A percentile compares a stretch with the other conserved stretches of the same genome.
These are phyloP conservation scores for Propsilocerus akamusi DNA, from an alignment of 1,140 invertebrate species.

Conservation along the genomic window DNA sequence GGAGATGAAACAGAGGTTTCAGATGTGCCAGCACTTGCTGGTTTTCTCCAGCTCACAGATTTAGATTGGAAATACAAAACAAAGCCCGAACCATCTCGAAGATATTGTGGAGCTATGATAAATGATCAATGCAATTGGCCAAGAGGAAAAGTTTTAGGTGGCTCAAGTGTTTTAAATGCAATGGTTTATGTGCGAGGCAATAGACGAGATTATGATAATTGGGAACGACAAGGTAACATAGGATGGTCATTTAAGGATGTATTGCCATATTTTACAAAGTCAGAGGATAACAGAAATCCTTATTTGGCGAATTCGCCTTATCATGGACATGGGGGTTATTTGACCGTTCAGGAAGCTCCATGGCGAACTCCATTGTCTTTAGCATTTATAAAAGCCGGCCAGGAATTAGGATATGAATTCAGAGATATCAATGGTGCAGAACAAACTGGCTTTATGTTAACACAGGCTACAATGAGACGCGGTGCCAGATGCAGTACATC, in stretches of 20 bases:
- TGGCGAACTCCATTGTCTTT: conserved; percentile 62
- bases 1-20: conserved; percentile 65
- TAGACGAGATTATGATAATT: conserved; percentile 75
- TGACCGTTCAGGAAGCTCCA: conserved; percentile 67
- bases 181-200: conserved; percentile 93
- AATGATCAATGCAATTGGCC: conserved; percentile 76
- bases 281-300: conserved; percentile 71
- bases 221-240: conserved; percentile 66
- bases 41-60: conserved; percentile 56
- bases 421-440: conserved; percentile 64
- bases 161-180: conserved; percentile 83
- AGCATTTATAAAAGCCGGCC: conserved; percentile 62
- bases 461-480: conserved; percentile 67
- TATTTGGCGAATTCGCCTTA: conserved; percentile 54
- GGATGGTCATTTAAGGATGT: conserved; percentile 84
- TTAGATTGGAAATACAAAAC: conserved; percentile 90
- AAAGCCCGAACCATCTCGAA: conserved; percentile 49
- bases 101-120: conserved; percentile 66
- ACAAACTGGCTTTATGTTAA: conserved; percentile 70
- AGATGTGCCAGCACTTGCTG: conserved; percentile 53
- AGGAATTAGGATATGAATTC: conserved; percentile 59
- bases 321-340: conserved; percentile 56
- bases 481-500: conserved; percentile 76
- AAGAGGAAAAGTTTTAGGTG: conserved; percentile 75
- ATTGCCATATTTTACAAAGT: conserved; percentile 74